Evolutionary conservation across 2,888 invertebrate genomes (phyloP).

Genomic region (Lepeophtheirus nordmannii): DNA sequence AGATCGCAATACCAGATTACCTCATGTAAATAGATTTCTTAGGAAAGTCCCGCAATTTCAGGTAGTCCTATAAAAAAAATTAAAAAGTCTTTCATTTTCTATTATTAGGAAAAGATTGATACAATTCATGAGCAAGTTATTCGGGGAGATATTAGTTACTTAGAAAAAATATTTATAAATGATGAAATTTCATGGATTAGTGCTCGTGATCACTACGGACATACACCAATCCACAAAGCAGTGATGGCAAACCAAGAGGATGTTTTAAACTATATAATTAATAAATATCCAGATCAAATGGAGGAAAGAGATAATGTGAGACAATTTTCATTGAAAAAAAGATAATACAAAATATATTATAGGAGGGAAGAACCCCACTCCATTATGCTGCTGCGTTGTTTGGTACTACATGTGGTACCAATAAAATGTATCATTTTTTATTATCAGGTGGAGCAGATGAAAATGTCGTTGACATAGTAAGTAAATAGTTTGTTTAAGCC

Average conservation of each 20-base stretch:
- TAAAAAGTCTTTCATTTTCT: background rate
- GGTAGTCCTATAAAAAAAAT: constrained; percentile 28
- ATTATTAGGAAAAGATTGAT: constrained; percentile 33
- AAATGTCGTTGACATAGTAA: constrained; percentile 23
- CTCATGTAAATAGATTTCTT: constrained; percentile 34
- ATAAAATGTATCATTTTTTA: constrained; percentile 33
- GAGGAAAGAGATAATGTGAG: constrained; percentile 36
- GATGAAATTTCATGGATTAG: constrained; percentile 31
- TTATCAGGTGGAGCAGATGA: constrained; percentile 34
- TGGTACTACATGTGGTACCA: constrained; percentile 30
- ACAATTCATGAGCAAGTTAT: constrained; percentile 35
- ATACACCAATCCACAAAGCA: constrained; percentile 36
- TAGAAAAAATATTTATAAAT: constrained; percentile 34
- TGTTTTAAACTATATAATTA: constrained; percentile 34
- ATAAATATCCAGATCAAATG: constrained; percentile 34
- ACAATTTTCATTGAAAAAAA: background rate
- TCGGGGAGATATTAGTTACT: constrained; percentile 34
- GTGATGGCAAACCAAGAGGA: constrained; percentile 34
- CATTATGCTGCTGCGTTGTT: constrained; percentile 35
- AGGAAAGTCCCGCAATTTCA: constrained; percentile 36
- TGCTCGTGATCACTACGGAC: constrained; percentile 30
- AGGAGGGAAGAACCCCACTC: constrained; percentile 35
- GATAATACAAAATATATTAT: constrained; percentile 25
- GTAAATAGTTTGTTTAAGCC: background rate
- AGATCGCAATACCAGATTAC: constrained; percentile 32